A percentile compares a stretch with the other conserved stretches of the same genome.
Conservation (phyloP, 2,113 vertebrate genomes). For the Anolis sagrei region DNA sequence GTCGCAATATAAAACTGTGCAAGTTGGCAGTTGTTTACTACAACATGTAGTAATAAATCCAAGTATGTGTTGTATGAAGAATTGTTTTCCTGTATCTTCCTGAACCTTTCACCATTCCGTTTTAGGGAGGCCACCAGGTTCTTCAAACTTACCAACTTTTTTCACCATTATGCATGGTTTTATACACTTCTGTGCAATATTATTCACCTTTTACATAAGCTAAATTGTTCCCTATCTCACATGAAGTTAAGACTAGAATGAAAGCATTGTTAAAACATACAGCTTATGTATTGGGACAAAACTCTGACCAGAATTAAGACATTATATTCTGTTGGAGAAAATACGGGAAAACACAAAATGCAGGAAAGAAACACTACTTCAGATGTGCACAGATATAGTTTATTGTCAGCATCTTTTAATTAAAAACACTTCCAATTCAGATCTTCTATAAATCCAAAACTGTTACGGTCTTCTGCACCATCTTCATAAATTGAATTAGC, state of each 20-base stretch:
- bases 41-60: neutral
- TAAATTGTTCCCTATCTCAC: neutral
- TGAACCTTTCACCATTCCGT: neutral
- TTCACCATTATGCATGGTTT: neutral
- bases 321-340: neutral
- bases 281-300: neutral
- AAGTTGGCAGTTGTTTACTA: neutral
- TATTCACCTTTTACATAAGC: neutral
- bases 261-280: neutral
- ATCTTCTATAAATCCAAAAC: neutral
- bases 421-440: neutral
- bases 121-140: neutral
- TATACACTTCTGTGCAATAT: neutral
- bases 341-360: neutral
- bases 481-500: neutral
- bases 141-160: neutral
- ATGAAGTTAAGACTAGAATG: neutral
- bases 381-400: neutral
- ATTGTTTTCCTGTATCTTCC: neutral
- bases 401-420: neutral
- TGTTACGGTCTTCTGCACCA: neutral
- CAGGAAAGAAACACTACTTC: neutral
- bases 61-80: neutral
- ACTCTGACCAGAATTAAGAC: neutral
- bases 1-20: neutral